Percentiles rank a stretch among this genome's conserved stretches.
These are phyloP conservation scores for Pterocles burchelli DNA, from an alignment of 2,113 vertebrate species.

Conservation along the genomic window DNA sequence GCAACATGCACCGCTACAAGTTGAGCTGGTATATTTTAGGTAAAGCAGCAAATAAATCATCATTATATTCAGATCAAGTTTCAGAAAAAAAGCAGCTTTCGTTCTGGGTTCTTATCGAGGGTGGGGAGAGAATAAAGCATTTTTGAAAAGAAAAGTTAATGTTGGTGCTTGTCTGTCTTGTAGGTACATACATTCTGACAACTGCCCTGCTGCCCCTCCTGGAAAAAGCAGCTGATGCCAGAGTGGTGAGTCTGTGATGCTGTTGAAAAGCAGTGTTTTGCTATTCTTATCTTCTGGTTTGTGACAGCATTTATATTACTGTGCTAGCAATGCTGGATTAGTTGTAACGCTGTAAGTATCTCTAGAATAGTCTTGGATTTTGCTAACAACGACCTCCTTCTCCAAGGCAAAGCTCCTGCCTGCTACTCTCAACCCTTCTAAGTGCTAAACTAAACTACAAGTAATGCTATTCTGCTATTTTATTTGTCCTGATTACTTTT, in stretches of 20 bases:
- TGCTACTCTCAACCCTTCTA: not conserved
- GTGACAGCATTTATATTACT: not conserved
- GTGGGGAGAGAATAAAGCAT: not conserved
- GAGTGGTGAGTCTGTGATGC: constrained; percentile 79
- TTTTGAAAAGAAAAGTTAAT: not conserved
- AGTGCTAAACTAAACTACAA: not conserved
- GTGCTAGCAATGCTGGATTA: not conserved
- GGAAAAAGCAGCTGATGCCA: constrained; percentile 77
- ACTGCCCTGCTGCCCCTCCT: constrained; percentile 80
- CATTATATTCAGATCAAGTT: not conserved
- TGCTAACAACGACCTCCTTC: not conserved
- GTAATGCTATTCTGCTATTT: not conserved
- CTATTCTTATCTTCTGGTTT: not conserved
- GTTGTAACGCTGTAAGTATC: not conserved
- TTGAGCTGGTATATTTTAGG: not conserved
- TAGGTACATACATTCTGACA: constrained; percentile 85
- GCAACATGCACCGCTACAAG: fast-evolving
- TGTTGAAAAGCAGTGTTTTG: not conserved
- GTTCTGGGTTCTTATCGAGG: not conserved
- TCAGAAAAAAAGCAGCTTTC: not conserved
- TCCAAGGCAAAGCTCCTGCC: not conserved
- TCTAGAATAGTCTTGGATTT: not conserved
- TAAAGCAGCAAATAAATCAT: not conserved
- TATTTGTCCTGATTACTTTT: not conserved
- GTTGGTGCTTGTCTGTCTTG: not conserved